A percentile compares a stretch with the other conserved stretches of the same genome.
phyloP scores from a whole-genome alignment of 2,888 invertebrate genomes.

The Hydraecia micacea region DNA sequence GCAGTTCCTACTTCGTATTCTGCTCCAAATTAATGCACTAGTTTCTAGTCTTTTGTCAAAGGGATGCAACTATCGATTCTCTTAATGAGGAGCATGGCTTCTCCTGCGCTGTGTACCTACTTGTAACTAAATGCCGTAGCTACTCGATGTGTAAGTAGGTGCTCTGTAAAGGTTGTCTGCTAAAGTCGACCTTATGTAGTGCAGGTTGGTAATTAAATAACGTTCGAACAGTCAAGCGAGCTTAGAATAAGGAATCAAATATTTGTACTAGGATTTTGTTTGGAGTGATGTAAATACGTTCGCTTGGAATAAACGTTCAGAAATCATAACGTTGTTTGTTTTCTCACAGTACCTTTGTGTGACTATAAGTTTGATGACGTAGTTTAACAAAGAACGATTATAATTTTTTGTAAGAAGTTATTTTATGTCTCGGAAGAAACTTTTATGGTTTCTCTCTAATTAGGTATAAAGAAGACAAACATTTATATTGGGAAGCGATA shows the following conservation, averaged over 20 bases:
- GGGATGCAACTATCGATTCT: conserved; percentile 31
- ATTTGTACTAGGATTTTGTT: background rate
- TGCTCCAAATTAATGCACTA: conserved; percentile 3
- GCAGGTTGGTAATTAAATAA: background rate
- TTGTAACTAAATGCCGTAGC: background rate
- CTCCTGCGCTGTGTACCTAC: background rate
- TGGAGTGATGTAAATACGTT: background rate
- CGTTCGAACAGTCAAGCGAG: background rate
- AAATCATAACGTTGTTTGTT: no score
- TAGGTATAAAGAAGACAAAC: background rate
- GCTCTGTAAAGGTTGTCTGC: background rate
- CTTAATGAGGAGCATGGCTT: conserved; percentile 46
- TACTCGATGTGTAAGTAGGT: background rate
- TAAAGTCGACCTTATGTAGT: background rate
- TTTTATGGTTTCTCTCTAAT: conserved; percentile 11
- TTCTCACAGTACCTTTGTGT: no score
- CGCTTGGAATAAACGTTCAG: no score
- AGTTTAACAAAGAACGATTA: background rate
- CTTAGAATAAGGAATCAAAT: background rate
- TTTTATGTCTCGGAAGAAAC: background rate
- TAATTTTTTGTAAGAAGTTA: background rate
- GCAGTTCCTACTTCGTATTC: background rate
- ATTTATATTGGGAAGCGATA: background rate
- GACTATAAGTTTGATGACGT: background rate
- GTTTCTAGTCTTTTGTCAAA: conserved; percentile 34